Percentiles rank a stretch among this genome's conserved stretches.
phyloP scores from a whole-genome alignment of 2,113 vertebrate species.

The Psilopogon haemacephalus region DNA sequence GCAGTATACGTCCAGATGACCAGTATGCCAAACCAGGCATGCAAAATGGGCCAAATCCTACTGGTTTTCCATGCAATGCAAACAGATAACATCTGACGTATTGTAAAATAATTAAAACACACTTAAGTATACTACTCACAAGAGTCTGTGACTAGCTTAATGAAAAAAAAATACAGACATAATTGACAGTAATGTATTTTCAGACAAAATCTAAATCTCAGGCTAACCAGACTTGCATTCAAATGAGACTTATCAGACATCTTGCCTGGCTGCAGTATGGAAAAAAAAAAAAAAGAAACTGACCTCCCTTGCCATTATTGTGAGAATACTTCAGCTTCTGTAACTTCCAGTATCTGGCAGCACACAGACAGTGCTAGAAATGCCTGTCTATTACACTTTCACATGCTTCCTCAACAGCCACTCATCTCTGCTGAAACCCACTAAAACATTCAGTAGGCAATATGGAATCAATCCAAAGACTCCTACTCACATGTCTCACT shows the following conservation, averaged over 20 bases:
- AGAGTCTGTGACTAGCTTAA: not conserved
- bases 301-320: not conserved
- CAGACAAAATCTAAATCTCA: not conserved
- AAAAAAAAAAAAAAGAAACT: not conserved
- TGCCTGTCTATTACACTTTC: not conserved
- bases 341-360: not conserved
- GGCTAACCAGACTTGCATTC: not conserved
- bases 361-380: not conserved
- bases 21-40: not conserved
- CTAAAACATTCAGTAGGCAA: not conserved
- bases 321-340: not conserved
- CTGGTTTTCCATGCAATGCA: not conserved
- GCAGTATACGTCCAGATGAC: not conserved
- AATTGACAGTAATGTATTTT: not conserved
- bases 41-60: not conserved
- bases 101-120: not conserved
- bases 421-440: not conserved
- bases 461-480: not conserved
- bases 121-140: not conserved
- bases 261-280: not conserved
- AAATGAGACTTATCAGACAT: not conserved
- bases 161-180: not conserved
- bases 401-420: not conserved
- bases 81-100: not conserved
- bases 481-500: not conserved